These are phyloP conservation scores for Amaurobius ferox DNA, from an alignment of 2,888 invertebrate genomes.

Conservation along the genomic window DNA sequence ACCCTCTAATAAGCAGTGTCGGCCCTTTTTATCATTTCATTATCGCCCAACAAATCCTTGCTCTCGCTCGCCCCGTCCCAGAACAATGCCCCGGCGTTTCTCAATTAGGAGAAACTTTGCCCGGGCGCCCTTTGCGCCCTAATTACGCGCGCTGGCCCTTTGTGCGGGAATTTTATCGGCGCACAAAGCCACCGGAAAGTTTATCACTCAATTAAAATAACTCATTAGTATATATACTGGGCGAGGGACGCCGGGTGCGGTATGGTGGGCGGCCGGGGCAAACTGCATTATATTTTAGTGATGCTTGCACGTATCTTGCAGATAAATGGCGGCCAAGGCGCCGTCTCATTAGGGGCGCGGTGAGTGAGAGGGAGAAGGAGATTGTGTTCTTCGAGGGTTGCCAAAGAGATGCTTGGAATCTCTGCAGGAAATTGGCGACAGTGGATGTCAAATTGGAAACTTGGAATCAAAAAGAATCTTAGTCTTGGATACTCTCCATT, in stretches of 20 bases:
- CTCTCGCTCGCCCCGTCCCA: background rate
- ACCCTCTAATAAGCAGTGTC: conserved; percentile 66
- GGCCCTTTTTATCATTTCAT: conserved; percentile 69
- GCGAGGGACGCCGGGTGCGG: background rate
- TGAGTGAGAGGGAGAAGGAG: background rate
- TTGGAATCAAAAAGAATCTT: no score
- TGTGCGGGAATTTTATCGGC: conserved; percentile 41
- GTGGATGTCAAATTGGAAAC: no score
- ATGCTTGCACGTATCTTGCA: conserved; percentile 43
- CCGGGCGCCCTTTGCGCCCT: conserved; percentile 45
- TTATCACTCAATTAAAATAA: conserved; percentile 72
- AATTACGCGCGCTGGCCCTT: conserved; percentile 53
- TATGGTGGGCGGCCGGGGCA: conserved; percentile 20
- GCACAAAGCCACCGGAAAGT: conserved; percentile 14
- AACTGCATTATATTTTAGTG: conserved; percentile 71
- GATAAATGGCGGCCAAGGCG: conserved; percentile 43
- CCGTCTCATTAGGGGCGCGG: conserved; percentile 60
- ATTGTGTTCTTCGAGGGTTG: conserved; percentile 35
- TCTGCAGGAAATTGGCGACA: conserved; percentile 27
- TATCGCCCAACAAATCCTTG: conserved; percentile 49
- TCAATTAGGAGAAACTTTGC: conserved; percentile 68
- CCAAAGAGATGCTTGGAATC: background rate
- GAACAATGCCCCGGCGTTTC: conserved; percentile 46
- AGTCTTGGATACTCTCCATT: no score
- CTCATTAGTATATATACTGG: conserved; percentile 69